Percentiles rank a stretch among this genome's conserved stretches.
Evolutionary conservation across 2,888 invertebrate genomes (phyloP).

Genomic region (Netelia fuscicornis): DNA sequence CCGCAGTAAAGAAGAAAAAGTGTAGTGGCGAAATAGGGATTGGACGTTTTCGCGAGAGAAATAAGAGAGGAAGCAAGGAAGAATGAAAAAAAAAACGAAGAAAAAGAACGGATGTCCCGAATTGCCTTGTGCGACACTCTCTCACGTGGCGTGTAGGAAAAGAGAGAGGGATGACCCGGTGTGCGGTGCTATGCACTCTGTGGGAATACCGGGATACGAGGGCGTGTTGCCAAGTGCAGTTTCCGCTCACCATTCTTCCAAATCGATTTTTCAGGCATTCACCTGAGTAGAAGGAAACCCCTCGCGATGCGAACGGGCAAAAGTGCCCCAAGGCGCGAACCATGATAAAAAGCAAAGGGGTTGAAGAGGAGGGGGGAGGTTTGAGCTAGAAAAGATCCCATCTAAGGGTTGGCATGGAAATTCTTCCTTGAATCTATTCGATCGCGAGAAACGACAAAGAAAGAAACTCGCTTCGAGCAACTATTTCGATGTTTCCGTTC

Average conservation of each 20-base stretch:
- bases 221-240: slow-evolving; percentile 81
- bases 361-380: neutral
- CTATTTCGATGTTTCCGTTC: slow-evolving; percentile 2
- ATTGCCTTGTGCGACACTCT: slow-evolving; percentile 17
- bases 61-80: neutral
- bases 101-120: neutral
- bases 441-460: neutral
- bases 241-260: slow-evolving; percentile 75
- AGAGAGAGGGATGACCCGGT: slow-evolving; percentile 11
- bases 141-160: neutral
- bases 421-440: slow-evolving; percentile 35
- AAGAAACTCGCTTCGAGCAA: neutral
- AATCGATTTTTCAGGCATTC: slow-evolving; percentile 79
- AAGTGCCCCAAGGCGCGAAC: slow-evolving; percentile 25
- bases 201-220: slow-evolving; percentile 65
- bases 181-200: neutral
- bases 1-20: slow-evolving; percentile 7
- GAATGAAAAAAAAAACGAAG: no score
- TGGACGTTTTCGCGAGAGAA: slow-evolving; percentile 15
- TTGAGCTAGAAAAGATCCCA: slow-evolving; percentile 24
- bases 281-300: slow-evolving; percentile 74
- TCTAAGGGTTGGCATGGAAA: slow-evolving; percentile 45
- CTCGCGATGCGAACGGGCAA: slow-evolving; percentile 18
- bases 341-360: slow-evolving; percentile 13
- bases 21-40: slow-evolving; percentile 6